These are phyloP conservation scores for Oncorhynchus clarkii DNA, from an alignment of 2,113 vertebrate genomes.

Conservation along the genomic window DNA sequence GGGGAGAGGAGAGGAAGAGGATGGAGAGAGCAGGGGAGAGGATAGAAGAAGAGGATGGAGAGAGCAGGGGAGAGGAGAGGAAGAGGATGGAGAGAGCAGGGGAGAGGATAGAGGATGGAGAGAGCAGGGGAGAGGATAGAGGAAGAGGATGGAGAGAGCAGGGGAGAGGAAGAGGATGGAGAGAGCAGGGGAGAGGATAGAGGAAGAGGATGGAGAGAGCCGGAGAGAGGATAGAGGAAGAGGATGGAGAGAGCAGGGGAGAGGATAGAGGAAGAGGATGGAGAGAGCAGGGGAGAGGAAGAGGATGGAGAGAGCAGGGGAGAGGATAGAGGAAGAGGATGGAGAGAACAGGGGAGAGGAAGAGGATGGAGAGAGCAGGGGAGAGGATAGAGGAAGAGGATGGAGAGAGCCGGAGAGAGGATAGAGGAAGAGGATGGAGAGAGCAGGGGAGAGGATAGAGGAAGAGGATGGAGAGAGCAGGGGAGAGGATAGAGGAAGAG, in stretches of 20 bases:
- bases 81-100: constrained; percentile 31
- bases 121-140: constrained; percentile 21
- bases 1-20: too few species aligned
- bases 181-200: constrained; percentile 17
- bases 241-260: constrained; percentile 31
- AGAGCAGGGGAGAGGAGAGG: too few species aligned
- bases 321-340: background rate
- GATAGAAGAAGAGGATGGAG: too few species aligned
- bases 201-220: constrained; percentile 18
- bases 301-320: constrained; percentile 33
- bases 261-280: background rate
- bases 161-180: constrained; percentile 8
- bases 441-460: constrained; percentile 19
- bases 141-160: constrained; percentile 28
- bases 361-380: constrained; percentile 29
- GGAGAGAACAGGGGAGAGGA: constrained; percentile 26
- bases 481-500: constrained; percentile 19
- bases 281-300: constrained; percentile 27
- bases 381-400: background rate
- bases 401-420: constrained; percentile 22
- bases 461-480: background rate
- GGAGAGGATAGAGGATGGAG: constrained; percentile 1
- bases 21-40: too few species aligned
- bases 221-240: background rate
- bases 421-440: constrained; percentile 1